Evolutionary conservation across 2,113 vertebrate genomes (phyloP).

Genomic region (Candoia aspera): DNA sequence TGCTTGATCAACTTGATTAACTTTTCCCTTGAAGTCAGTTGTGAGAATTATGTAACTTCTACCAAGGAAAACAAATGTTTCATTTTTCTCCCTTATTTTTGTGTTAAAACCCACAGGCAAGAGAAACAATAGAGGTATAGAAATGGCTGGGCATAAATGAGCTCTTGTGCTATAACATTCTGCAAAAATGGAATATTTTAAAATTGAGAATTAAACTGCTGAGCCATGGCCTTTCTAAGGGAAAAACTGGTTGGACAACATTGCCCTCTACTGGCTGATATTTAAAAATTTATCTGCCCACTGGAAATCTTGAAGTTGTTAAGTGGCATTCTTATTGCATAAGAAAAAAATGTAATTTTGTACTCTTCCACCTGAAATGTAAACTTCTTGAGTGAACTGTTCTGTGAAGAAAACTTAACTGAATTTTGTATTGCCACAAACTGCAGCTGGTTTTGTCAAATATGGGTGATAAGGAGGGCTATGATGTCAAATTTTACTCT

Average conservation of each 20-base stretch:
- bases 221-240: not conserved
- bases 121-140: conserved; percentile 6
- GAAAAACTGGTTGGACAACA: not conserved
- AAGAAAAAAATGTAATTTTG: not conserved
- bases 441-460: not conserved
- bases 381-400: not conserved
- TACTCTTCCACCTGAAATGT: not conserved
- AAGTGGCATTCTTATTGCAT: not conserved
- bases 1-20: accelerated
- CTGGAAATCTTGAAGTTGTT: not conserved
- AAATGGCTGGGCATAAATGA: not conserved
- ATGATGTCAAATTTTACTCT: not conserved
- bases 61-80: not conserved
- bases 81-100: not conserved
- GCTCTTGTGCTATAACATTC: not conserved
- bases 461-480: not conserved
- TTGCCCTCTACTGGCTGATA: conserved; percentile 42
- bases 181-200: not conserved
- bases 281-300: not conserved
- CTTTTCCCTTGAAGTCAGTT: accelerated
- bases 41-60: not conserved
- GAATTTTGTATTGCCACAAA: not conserved
- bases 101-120: not conserved
- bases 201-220: not conserved
- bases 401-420: not conserved